Evolutionary conservation across 2,113 vertebrate species (phyloP).

Genomic region (Coturnix japonica): DNA sequence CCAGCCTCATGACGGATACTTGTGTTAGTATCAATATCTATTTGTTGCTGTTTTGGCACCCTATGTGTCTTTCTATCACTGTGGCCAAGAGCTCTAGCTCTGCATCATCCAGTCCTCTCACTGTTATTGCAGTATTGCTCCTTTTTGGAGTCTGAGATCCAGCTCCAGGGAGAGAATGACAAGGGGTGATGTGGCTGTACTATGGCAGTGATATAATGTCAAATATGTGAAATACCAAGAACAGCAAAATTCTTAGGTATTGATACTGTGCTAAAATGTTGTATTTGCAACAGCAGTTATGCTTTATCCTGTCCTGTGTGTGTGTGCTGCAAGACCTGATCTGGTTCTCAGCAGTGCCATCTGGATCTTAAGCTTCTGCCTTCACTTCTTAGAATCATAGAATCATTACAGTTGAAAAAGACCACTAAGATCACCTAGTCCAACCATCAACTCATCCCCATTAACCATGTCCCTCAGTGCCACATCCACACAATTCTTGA

Average conservation of each 20-base stretch:
- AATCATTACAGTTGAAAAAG: too few species aligned
- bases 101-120: neutral
- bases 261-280: neutral
- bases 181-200: neutral
- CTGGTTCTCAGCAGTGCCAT: neutral
- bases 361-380: neutral
- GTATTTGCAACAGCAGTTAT: neutral
- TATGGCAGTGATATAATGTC: neutral
- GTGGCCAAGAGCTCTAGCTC: neutral
- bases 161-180: neutral
- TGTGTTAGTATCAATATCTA: neutral
- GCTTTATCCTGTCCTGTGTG: neutral
- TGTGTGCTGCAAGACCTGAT: rapidly evolving
- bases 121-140: neutral
- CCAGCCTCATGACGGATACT: rapidly evolving
- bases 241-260: neutral
- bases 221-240: neutral
- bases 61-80: neutral
- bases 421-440: too few species aligned
- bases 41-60: neutral
- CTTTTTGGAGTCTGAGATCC: neutral
- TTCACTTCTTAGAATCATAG: neutral
- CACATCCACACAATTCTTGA: too few species aligned
- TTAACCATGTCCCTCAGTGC: too few species aligned
- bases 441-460: too few species aligned